Base-by-base conservation (phyloP, 2,113 vertebrate species). In the Tympanuchus pallidicinctus region DNA sequence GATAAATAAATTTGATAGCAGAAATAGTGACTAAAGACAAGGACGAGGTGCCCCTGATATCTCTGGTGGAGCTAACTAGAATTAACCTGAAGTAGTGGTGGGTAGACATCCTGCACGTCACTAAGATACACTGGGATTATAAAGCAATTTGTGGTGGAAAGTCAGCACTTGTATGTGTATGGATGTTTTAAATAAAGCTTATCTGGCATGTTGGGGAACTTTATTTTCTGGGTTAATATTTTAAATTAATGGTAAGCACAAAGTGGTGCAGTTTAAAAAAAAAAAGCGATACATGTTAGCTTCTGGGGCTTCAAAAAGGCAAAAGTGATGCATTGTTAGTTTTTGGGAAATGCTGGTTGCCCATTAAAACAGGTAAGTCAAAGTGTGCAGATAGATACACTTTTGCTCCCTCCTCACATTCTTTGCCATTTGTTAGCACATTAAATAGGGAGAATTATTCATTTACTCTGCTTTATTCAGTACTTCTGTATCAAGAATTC, bases 1-100 rank as follows among this genome's bases (percentile, higher is more conserved):
- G 32, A 47, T 60, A 82, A 75, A 38, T 43, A 11, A 9, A 17
- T 89, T 66, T 54, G 7, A 2, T 56, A 36, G n/a, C 16, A 52
- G 71, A 82, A 82, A 30, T 27, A 63, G 4, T 30, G 19, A n/a
- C 16, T 67, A 13, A 32, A 82, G 47, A 11, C 22, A 8, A 16
- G 24, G 20, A 2, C 5, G 50, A 42, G 24, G 48, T 69, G 32
- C 8, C 9, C 24, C 40, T 45, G 25, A 8, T 2, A 0, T 28
- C 40, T 13, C 4, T 71, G 21, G 13, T 86, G 47, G 13, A 73
- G 27, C 15, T 27, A 45, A 40, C 21, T 64, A 57, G 10, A 76
- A 19, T 38, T 8, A 57, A 34, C 8, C 6, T 61, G 52, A 57
- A 76, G 30, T 1, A 64, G 22, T 13, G 25, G 19, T 43, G 32